A percentile compares a stretch with the other conserved stretches of the same genome.
Evolutionary conservation across 92 coral and sea anemone species (phyloP).

Genomic region (Pocillopora grandis): DNA sequence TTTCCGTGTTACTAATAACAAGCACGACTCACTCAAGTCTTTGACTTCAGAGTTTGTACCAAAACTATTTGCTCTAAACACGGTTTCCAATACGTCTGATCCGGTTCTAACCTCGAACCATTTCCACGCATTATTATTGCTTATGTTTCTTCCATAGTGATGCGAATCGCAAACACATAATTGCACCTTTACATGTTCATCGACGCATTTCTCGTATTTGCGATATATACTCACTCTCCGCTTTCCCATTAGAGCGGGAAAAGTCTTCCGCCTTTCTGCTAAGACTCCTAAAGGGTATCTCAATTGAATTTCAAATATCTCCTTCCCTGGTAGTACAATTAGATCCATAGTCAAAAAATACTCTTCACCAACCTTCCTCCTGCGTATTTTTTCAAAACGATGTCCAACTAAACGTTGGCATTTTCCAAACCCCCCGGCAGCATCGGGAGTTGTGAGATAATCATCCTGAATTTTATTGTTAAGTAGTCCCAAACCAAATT

Average conservation of each 20-base stretch:
- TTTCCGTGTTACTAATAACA: slow-evolving; percentile 75
- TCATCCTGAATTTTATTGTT: slow-evolving; percentile 77
- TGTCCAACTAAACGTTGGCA: slow-evolving; percentile 81
- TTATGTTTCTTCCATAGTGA: slow-evolving; percentile 38
- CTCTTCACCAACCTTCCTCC: slow-evolving; percentile 54
- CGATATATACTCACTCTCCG: slow-evolving; percentile 90
- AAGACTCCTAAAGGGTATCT: slow-evolving; percentile 42
- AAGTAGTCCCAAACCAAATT: slow-evolving; percentile 78
- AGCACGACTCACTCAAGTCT: slow-evolving; percentile 69
- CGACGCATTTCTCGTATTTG: slow-evolving; percentile 78
- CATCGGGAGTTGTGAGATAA: slow-evolving; percentile 24
- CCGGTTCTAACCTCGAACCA: slow-evolving; percentile 67
- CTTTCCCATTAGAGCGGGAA: slow-evolving; percentile 46
- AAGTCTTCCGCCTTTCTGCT: slow-evolving; percentile 14
- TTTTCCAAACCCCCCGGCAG: slow-evolving; percentile 70
- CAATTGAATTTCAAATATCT: slow-evolving; percentile 82
- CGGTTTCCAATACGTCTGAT: slow-evolving; percentile 55
- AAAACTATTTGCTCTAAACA: slow-evolving; percentile 67
- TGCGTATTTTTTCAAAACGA: slow-evolving; percentile 78
- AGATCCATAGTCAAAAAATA: slow-evolving; percentile 86
- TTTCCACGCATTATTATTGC: slow-evolving; percentile 35
- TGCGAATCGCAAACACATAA: slow-evolving; percentile 79
- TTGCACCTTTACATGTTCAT: slow-evolving; percentile 66
- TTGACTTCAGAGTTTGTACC: slow-evolving; percentile 73
- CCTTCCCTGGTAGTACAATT: slow-evolving; percentile 70